These are phyloP conservation scores for Apogon hyalosoma DNA, from an alignment of 2,797 vertebrate genomes.

Conservation along the genomic window DNA sequence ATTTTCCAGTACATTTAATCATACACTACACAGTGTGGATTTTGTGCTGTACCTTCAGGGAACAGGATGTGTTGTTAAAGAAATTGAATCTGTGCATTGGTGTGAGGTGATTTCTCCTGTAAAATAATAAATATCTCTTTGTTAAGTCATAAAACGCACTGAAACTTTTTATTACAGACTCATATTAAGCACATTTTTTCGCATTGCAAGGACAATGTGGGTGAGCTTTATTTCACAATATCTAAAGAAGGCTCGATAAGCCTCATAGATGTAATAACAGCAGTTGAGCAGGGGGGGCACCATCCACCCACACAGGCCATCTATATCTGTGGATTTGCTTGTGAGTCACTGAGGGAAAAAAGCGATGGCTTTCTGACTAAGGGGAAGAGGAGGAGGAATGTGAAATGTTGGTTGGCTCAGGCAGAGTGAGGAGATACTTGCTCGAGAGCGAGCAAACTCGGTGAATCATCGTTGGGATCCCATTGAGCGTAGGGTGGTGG, in stretches of 20 bases:
- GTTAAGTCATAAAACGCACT: slow-evolving; percentile 6
- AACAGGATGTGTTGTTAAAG: slow-evolving; percentile 15
- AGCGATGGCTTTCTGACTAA: slow-evolving; percentile 65
- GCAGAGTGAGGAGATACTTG: slow-evolving; percentile 52
- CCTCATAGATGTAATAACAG: slow-evolving; percentile 65
- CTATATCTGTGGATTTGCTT: slow-evolving; percentile 68
- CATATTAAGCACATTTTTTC: slow-evolving; percentile 33
- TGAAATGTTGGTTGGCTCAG: slow-evolving; percentile 54
- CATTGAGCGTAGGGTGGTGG: slow-evolving; percentile 44
- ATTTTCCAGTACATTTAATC: slow-evolving; percentile 2
- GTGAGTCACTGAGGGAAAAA: slow-evolving; percentile 73
- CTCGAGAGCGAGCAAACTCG: slow-evolving; percentile 39
- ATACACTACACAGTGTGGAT: slow-evolving; percentile 12
- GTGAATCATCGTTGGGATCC: slow-evolving; percentile 78
- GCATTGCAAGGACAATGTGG: slow-evolving; percentile 42
- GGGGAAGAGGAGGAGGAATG: slow-evolving; percentile 70
- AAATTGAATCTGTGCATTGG: slow-evolving; percentile 20
- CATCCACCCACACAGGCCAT: slow-evolving; percentile 73
- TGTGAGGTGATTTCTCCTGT: slow-evolving; percentile 20
- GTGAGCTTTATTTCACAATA: slow-evolving; percentile 29
- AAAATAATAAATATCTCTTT: slow-evolving; percentile 37
- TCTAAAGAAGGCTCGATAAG: slow-evolving; percentile 42
- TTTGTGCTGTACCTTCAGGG: slow-evolving; percentile 5
- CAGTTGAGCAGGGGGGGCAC: slow-evolving; percentile 76
- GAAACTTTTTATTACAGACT: slow-evolving; percentile 36